Percentiles rank a stretch among this genome's conserved stretches.
Conservation (phyloP, 1,140 invertebrate species). For the Aplysia californica region DNA sequence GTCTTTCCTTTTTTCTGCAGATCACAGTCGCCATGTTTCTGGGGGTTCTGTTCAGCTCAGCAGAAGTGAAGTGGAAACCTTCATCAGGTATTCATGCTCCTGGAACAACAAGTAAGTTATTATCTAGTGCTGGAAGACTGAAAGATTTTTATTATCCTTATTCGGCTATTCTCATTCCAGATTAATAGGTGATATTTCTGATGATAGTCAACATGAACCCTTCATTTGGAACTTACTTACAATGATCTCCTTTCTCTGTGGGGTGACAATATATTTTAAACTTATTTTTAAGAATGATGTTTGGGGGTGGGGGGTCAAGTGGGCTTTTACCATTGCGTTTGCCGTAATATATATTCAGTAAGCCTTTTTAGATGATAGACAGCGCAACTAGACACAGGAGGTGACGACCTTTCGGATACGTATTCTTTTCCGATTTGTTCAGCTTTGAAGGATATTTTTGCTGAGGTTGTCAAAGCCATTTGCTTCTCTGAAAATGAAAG, state of each 20-base stretch:
- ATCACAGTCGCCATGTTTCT: conserved; percentile 24
- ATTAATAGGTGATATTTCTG: background rate
- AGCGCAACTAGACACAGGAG: no score
- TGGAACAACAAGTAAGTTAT: conserved; percentile 29
- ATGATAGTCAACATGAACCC: background rate
- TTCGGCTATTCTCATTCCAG: background rate
- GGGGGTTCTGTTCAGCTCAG: conserved; percentile 20
- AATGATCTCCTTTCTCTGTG: background rate
- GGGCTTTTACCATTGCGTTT: no score
- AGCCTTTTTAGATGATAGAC: no score
- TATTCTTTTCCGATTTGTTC: no score
- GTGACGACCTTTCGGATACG: no score
- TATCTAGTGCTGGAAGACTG: background rate
- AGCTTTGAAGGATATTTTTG: no score
- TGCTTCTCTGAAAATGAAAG: no score
- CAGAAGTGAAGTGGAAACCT: conserved; percentile 23
- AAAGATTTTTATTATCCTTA: no score
- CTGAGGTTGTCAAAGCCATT: no score
- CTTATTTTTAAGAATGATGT: no score
- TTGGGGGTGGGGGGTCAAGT: no score
- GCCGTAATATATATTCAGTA: no score
- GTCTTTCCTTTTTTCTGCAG: background rate
- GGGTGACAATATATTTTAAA: background rate
- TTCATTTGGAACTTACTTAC: background rate
- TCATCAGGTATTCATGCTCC: conserved; percentile 17